A percentile compares a stretch with the other conserved stretches of the same genome.
Conservation (phyloP, 1,140 invertebrate species). For the Holcopasites calliopsidis region DNA sequence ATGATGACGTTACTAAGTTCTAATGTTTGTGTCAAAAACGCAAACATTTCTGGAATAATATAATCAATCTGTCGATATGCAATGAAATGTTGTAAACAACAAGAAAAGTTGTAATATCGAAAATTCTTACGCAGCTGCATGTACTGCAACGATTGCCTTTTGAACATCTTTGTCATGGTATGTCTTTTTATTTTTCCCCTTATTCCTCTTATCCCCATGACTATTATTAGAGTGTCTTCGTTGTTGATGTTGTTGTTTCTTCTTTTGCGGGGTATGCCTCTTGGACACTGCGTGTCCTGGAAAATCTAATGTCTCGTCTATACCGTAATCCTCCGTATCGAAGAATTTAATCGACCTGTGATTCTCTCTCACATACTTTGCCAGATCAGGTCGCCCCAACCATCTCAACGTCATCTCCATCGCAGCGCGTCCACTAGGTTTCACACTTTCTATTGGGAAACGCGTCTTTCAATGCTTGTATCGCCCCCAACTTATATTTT, state of each 20-base stretch:
- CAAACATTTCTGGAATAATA: too few relatives aligned
- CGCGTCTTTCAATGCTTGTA: background rate
- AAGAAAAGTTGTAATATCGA: background rate
- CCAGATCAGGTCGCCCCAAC: constrained; percentile 27
- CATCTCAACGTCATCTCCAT: constrained; percentile 26
- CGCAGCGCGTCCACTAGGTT: background rate
- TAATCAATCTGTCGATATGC: too few relatives aligned
- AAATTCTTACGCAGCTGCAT: background rate
- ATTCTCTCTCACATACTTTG: constrained; percentile 30
- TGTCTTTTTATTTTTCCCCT: background rate
- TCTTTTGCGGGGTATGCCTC: background rate
- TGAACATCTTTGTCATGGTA: background rate
- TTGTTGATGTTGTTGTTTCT: too few relatives aligned
- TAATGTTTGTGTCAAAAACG: too few relatives aligned
- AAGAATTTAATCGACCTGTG: background rate
- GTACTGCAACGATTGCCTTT: background rate
- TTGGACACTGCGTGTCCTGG: background rate
- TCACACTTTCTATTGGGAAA: background rate
- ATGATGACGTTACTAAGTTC: too few relatives aligned
- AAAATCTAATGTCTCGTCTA: background rate
- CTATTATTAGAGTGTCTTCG: too few relatives aligned
- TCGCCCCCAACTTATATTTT: too few relatives aligned
- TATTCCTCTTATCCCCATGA: background rate
- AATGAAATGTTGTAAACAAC: too few relatives aligned
- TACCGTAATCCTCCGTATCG: background rate